Evolutionary conservation across 1,140 invertebrate species (phyloP).

Genomic region (Eumaeus atala): DNA sequence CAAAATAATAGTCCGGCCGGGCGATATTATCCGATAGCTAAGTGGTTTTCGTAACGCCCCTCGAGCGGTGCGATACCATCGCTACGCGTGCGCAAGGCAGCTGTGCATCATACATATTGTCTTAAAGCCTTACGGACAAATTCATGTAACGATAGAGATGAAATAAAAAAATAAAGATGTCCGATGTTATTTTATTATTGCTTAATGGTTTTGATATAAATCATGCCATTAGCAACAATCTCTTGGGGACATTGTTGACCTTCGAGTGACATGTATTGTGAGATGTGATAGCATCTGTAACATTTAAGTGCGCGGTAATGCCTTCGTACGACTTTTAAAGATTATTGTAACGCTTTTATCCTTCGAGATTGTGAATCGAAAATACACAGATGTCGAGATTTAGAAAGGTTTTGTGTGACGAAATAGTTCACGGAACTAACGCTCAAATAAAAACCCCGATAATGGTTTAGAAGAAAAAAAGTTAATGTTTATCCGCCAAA

Average conservation of each 20-base stretch:
- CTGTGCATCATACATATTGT: conserved; percentile 32
- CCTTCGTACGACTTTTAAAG: not conserved
- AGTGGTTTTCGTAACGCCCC: conserved; percentile 68
- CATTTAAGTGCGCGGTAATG: conserved; percentile 6
- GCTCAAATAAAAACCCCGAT: too few relatives aligned
- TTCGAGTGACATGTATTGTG: conserved; percentile 48
- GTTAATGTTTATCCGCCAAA: too few relatives aligned
- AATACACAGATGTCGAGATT: too few relatives aligned
- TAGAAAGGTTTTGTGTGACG: too few relatives aligned
- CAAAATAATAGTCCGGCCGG: conserved; percentile 51
- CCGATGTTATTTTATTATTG: conserved; percentile 17
- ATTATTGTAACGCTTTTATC: too few relatives aligned
- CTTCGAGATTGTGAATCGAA: too few relatives aligned
- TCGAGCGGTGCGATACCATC: conserved; percentile 50
- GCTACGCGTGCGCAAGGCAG: conserved; percentile 47
- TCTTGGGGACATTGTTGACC: conserved; percentile 56
- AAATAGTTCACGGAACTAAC: too few relatives aligned
- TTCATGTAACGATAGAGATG: not conserved
- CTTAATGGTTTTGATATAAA: conserved; percentile 45
- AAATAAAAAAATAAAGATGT: conserved; percentile 23
- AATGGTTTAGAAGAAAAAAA: too few relatives aligned
- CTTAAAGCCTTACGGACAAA: conserved; percentile 29
- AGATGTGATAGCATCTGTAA: conserved; percentile 26
- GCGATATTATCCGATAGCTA: conserved; percentile 59
- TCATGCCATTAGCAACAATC: conserved; percentile 58